Percentiles rank a stretch among this genome's conserved stretches.
Conservation (phyloP, 2,113 vertebrate species). For the Meriones unguiculatus region DNA sequence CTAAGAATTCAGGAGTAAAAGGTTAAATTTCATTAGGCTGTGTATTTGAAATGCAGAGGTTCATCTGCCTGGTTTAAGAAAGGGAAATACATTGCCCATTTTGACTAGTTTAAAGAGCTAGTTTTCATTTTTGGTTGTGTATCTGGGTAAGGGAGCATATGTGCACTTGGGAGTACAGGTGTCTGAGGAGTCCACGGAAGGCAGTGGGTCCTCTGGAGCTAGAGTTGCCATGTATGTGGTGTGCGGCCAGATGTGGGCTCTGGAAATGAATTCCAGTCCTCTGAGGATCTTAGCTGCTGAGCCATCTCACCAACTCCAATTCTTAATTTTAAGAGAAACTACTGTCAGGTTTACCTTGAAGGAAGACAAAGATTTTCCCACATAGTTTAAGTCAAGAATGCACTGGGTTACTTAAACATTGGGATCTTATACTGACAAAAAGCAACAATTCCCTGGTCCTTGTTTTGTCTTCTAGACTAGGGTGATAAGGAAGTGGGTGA, state of each 20-base stretch:
- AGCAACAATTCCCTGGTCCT: slow-evolving; percentile 15
- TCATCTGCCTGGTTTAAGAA: slow-evolving; percentile 4
- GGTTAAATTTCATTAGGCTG: background rate
- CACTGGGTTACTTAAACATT: slow-evolving; percentile 46
- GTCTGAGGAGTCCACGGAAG: too few relatives aligned
- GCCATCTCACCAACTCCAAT: background rate
- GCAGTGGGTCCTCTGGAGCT: background rate
- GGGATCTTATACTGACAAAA: slow-evolving; percentile 58
- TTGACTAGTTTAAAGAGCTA: slow-evolving; percentile 60
- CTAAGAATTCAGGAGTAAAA: slow-evolving; percentile 15
- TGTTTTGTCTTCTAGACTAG: slow-evolving; percentile 1
- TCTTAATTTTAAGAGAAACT: slow-evolving; percentile 51
- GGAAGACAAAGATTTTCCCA: slow-evolving; percentile 52
- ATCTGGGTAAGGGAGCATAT: too few relatives aligned
- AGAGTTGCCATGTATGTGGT: background rate
- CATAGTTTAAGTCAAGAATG: slow-evolving; percentile 54
- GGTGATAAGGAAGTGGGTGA: background rate
- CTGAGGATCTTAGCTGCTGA: background rate
- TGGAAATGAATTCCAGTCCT: background rate
- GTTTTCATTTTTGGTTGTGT: background rate
- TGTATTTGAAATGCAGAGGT: slow-evolving; percentile 42
- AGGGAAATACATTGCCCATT: background rate
- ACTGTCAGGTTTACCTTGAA: slow-evolving; percentile 51
- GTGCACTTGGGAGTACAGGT: background rate
- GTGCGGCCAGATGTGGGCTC: background rate